Evolutionary conservation across 2,797 vertebrate genomes (phyloP), one percentile per base, ranked within the genome.

Genomic region (Periophthalmus magnuspinnatus): DNA sequence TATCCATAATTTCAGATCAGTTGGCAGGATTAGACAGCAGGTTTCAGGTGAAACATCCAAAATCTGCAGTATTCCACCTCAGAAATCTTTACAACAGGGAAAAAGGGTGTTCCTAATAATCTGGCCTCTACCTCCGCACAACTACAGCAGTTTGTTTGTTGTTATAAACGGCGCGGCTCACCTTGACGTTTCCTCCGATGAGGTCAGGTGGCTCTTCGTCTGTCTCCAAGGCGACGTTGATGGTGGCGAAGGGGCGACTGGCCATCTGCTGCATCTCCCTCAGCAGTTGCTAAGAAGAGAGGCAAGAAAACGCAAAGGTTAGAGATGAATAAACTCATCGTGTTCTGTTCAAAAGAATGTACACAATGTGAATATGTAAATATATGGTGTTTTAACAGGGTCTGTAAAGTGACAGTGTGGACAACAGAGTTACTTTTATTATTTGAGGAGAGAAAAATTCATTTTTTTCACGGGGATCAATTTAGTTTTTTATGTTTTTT

Each of bases 241-340:
- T 95, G 75, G 96, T 98, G 86, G 97, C 97, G 75, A 99, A 99
- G 85, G 97, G 97, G 77, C 97, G 95, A 82, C 97, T 99, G 74
- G 97, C 97, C 97, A 99, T 99, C 95, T 99, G 97, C 82, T 99
- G 97, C 97, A 99, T 99, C 94, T 99, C 97, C 61, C 97, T 95
- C 74, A 99, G 95, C 73, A 99, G 96, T 99, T 99, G 97, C 97
- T 99, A 84, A 66, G 76, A 80, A 78, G 85, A 87, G 54, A 80
- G 77, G 90, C 55, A 87, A 84, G 62, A 65, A 68, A 8, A 69
- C 54, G 69, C 2, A 70, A 83, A 77, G 82, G 84, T 86, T 70
- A 90, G 63, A 38, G 73, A 76, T 69, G 13, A 56, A 54, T 74
- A 69, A 81, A 79, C 21, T 19, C 24, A 68, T 38, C 19, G 45